Percentiles rank a stretch among this genome's conserved stretches.
phyloP scores from a whole-genome alignment of 2,888 invertebrate genomes.

The Dasypogon diadema region DNA sequence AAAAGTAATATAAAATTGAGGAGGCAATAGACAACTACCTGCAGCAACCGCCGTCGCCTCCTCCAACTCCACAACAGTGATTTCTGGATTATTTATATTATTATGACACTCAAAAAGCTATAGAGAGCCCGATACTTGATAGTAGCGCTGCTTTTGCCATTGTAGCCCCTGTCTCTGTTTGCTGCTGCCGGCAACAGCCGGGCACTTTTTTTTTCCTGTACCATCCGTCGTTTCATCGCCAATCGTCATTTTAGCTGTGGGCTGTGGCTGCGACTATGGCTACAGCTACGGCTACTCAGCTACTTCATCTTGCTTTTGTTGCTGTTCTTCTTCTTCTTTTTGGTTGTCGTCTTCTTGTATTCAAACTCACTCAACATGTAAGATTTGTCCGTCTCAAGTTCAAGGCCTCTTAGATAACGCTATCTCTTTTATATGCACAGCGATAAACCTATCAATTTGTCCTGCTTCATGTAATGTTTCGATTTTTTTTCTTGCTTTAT shows the following conservation, averaged over 20 bases:
- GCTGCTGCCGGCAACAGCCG: constrained; percentile 7
- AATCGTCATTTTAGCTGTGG: not conserved
- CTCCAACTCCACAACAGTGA: not conserved
- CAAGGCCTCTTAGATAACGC: constrained; percentile 69
- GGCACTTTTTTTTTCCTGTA: not conserved
- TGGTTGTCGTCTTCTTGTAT: constrained; percentile 26
- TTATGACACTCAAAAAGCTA: constrained; percentile 10
- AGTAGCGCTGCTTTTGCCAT: not conserved
- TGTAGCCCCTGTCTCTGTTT: not conserved
- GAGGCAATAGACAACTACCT: not conserved
- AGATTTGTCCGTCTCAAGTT: constrained; percentile 69
- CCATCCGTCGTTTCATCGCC: constrained; percentile 17
- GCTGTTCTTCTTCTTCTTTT: constrained; percentile 17
- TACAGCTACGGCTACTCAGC: not conserved
- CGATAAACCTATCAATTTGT: constrained; percentile 53
- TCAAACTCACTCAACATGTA: constrained; percentile 47
- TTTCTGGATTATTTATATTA: constrained; percentile 26
- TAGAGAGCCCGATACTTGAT: not conserved
- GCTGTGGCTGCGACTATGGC: constrained; percentile 5
- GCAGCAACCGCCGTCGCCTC: not conserved
- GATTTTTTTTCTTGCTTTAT: constrained; percentile 34
- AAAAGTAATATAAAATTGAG: not conserved
- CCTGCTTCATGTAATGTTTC: constrained; percentile 53
- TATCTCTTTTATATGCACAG: constrained; percentile 54
- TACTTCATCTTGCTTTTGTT: not conserved